phyloP scores from a whole-genome alignment of 2,113 vertebrate species.

The Cryptomyrus ogoouensis region DNA sequence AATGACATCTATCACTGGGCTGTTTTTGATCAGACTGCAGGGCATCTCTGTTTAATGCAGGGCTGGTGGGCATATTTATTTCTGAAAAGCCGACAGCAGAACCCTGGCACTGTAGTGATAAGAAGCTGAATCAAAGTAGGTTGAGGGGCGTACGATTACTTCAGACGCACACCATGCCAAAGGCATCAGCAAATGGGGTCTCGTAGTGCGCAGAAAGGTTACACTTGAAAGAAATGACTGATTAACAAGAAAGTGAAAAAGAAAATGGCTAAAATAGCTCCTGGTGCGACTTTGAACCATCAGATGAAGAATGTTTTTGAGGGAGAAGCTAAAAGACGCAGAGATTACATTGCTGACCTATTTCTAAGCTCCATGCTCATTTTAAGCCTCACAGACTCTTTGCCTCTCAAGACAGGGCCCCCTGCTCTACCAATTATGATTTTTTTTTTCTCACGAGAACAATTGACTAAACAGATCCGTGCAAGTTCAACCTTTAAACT shows the following conservation, averaged over 20 bases:
- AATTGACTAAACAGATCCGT: neutral
- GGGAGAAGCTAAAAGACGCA: neutral
- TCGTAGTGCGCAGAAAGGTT: neutral
- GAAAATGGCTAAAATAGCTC: neutral
- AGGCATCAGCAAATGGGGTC: neutral
- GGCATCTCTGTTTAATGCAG: neutral
- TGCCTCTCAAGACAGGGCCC: neutral
- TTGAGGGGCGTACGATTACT: neutral
- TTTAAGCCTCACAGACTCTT: neutral
- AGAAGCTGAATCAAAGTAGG: neutral
- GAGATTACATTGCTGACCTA: constrained; percentile 4
- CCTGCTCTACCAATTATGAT: neutral
- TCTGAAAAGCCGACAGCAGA: neutral
- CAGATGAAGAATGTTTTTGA: neutral
- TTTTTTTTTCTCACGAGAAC: neutral
- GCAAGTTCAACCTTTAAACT: neutral
- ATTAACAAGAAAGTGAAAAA: neutral
- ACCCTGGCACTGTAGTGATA: neutral
- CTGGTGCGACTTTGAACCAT: neutral
- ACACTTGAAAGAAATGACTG: neutral
- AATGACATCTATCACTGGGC: neutral
- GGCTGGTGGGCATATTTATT: neutral
- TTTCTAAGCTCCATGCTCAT: neutral
- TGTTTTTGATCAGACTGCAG: neutral
- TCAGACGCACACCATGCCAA: neutral